Percentiles rank a stretch among this genome's conserved stretches.
Evolutionary conservation across 2,113 vertebrate species (phyloP).

Genomic region (Talpa occidentalis): DNA sequence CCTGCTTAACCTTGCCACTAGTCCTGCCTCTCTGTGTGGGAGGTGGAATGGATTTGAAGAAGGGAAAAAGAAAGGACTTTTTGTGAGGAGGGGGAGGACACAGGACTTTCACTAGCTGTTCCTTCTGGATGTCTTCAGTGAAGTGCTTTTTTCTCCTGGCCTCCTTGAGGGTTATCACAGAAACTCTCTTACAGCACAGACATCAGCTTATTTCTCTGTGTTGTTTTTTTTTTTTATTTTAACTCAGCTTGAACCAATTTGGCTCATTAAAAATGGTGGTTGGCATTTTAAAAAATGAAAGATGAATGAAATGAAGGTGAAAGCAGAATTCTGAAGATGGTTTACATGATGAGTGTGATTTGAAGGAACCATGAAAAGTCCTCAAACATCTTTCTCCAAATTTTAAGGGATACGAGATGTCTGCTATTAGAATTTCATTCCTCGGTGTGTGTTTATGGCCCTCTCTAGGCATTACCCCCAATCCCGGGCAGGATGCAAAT

Average conservation of each 20-base stretch:
- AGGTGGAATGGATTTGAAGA: constrained; percentile 47
- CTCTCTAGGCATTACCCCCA: neutral
- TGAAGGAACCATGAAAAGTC: neutral
- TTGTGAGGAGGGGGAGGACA: constrained; percentile 57
- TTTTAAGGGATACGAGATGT: neutral
- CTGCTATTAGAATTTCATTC: neutral
- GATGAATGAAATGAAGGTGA: constrained; percentile 55
- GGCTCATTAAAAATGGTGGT: constrained; percentile 70
- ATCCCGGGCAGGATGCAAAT: neutral
- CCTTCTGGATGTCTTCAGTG: constrained; percentile 20
- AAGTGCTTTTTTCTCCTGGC: constrained; percentile 74
- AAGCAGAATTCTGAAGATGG: constrained; percentile 38
- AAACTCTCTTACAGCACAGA: constrained; percentile 69
- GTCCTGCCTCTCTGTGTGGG: constrained; percentile 68
- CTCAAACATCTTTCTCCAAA: constrained; percentile 19
- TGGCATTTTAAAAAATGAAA: constrained; percentile 60
- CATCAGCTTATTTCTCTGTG: constrained; percentile 70
- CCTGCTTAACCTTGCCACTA: constrained; percentile 76
- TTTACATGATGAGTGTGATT: constrained; percentile 37
- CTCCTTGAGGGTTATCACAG: constrained; percentile 63
- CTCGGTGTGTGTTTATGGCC: neutral
- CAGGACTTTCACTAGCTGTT: constrained; percentile 61
- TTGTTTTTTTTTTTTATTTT: constrained; percentile 59
- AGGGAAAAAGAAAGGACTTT: constrained; percentile 70
- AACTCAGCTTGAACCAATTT: constrained; percentile 66